A percentile compares a stretch with the other conserved stretches of the same genome.
These are phyloP conservation scores for Pseudorasbora parva DNA, from an alignment of 2,113 vertebrate species.

Conservation along the genomic window DNA sequence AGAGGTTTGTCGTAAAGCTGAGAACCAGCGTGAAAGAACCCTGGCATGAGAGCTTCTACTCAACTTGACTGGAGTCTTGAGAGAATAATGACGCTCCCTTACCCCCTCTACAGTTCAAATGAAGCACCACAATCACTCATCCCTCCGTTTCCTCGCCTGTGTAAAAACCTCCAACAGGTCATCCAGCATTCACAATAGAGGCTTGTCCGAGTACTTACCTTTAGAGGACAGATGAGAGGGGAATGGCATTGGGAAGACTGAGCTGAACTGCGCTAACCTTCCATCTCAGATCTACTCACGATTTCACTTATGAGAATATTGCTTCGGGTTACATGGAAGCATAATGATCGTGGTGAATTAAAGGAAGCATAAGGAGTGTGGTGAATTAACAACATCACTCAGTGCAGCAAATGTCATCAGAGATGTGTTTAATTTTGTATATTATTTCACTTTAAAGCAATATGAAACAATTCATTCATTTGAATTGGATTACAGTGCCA, in stretches of 20 bases:
- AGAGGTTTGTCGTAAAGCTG: no score
- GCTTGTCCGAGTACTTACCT: background rate
- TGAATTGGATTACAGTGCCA: background rate
- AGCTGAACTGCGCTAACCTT: background rate
- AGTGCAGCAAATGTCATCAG: background rate
- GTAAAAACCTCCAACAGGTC: constrained; percentile 5
- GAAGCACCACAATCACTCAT: constrained; percentile 50
- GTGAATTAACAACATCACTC: background rate
- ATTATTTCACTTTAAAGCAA: background rate
- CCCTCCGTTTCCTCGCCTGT: background rate
- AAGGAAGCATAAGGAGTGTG: background rate
- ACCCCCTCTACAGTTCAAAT: constrained; percentile 64
- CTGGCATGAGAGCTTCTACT: background rate
- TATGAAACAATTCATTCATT: no score
- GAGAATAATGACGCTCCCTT: constrained; percentile 53
- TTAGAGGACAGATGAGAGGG: background rate
- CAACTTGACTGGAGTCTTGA: constrained; percentile 24
- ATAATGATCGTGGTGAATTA: background rate
- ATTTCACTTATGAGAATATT: background rate
- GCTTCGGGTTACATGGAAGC: background rate
- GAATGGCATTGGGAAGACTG: background rate
- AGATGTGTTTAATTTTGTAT: background rate
- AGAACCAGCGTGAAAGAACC: no score
- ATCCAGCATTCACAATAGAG: background rate
- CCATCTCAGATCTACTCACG: background rate